A percentile compares a stretch with the other conserved stretches of the same genome.
Conservation (phyloP, 2,113 vertebrate genomes). For the Halcyon malimbica region DNA sequence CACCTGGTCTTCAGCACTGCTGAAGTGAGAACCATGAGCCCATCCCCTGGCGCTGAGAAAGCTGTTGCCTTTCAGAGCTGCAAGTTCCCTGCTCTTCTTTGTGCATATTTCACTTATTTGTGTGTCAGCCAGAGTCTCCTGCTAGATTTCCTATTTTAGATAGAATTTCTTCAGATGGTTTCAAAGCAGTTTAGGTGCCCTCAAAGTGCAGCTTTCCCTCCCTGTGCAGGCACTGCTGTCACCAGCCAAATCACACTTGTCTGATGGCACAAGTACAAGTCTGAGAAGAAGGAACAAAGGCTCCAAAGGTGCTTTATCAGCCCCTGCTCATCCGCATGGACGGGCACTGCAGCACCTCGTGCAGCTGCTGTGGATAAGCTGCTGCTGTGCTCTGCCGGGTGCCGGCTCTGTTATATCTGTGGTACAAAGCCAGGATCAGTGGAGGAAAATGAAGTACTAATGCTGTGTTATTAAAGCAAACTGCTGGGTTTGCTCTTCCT, state of each 20-base stretch:
- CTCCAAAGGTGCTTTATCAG: not conserved
- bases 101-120: not conserved
- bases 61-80: not conserved
- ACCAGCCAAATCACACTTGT: not conserved
- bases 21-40: not conserved
- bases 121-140: not conserved
- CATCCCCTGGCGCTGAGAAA: not conserved
- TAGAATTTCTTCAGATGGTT: not conserved
- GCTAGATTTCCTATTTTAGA: not conserved
- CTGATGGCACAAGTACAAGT: fast-evolving
- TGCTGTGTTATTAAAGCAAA: not conserved
- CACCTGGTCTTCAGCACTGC: fast-evolving
- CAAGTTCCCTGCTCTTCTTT: not conserved
- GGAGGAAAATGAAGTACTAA: not conserved
- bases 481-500: not conserved
- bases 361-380: not conserved
- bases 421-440: fast-evolving
- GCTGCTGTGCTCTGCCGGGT: not conserved
- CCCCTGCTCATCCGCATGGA: fast-evolving
- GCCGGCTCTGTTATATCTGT: not conserved
- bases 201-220: not conserved
- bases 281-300: not conserved
- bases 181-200: not conserved
- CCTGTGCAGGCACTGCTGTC: fast-evolving
- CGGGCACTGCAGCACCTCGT: fast-evolving